Conservation (phyloP, 1,140 invertebrate species). For the Calycopis cecrops region DNA sequence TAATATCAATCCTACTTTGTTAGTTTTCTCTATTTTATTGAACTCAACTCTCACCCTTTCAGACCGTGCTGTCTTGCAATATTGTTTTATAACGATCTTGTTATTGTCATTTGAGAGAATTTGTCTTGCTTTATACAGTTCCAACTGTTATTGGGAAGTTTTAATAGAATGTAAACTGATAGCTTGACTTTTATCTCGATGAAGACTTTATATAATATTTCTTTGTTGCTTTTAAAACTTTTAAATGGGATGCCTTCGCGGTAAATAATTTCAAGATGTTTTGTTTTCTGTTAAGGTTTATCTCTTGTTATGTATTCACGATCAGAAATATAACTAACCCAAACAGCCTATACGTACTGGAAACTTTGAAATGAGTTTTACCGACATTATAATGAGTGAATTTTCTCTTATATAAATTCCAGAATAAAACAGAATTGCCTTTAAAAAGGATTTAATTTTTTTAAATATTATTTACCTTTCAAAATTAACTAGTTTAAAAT, state of each 20-base stretch:
- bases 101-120: conserved; percentile 14
- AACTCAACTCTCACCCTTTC: conserved; percentile 2
- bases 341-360: too few relatives aligned
- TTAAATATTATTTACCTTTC: too few relatives aligned
- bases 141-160: conserved; percentile 9
- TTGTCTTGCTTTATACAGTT: conserved; percentile 13
- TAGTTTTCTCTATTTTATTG: conserved; percentile 9
- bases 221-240: conserved; percentile 6
- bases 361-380: too few relatives aligned
- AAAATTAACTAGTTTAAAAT: too few relatives aligned
- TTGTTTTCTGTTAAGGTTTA: too few relatives aligned
- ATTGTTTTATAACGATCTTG: conserved; percentile 19
- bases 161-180: conserved; percentile 18
- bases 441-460: too few relatives aligned
- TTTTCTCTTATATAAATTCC: too few relatives aligned
- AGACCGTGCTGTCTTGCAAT: not conserved
- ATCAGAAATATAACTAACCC: too few relatives aligned
- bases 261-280: too few relatives aligned
- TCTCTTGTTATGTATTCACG: too few relatives aligned
- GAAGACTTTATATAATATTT: conserved; percentile 2
- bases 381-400: too few relatives aligned
- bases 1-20: conserved; percentile 5
- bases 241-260: not conserved
- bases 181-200: not conserved
- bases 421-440: too few relatives aligned